Base-by-base conservation (phyloP, 2,888 invertebrate genomes). In the Harpagoxenus sublaevis region DNA sequence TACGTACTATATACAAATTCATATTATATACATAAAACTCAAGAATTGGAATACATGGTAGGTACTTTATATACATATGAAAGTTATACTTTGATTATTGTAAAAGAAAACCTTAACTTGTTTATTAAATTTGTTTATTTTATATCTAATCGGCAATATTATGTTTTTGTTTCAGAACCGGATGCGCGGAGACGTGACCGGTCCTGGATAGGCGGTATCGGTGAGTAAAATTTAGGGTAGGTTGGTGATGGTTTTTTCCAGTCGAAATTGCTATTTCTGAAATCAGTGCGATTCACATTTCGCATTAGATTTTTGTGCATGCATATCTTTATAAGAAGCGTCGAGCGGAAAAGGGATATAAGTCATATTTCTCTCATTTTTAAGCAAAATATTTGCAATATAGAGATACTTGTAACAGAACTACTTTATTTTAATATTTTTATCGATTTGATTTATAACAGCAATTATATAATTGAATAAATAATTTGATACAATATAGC, bases 221-320 rank as follows among this genome's bases (percentile, higher is more conserved):
- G 63, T 68, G 68, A 68, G 68, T 68, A 28, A 23, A 68, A 68
- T 31, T 68, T 48, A 65, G 1, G 5, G 3, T 42, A 66, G n/a
- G 23, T 2, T 18, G 48, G 18, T 68, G 48, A 48, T 45, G 31
- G 5, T 48, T 5, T 48, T 68, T 48, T 18, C 8, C 10, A n/a
- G 2, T 10, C 3, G 68, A 48, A 68, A 68, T 48, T 31, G 66
- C 23, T 66, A 42, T 42, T 48, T 68, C 28, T 68, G 45, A 68
- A 68, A 68, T 68, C 45, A 68, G 28, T 45, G 15, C 18, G 10
- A 68, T 31, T 28, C 9, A 45, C 15, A 66, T 28, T 68, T 48
- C 1, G 18, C 10, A 5, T 48, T 68, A 48, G 18, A 68, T 68
- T 48, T 68, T 48, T 68, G 18, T 12, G 18, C 28, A 10, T 31